These are phyloP conservation scores for Lepidonotus clava DNA, from an alignment of 2,888 invertebrate species.

Conservation along the genomic window DNA sequence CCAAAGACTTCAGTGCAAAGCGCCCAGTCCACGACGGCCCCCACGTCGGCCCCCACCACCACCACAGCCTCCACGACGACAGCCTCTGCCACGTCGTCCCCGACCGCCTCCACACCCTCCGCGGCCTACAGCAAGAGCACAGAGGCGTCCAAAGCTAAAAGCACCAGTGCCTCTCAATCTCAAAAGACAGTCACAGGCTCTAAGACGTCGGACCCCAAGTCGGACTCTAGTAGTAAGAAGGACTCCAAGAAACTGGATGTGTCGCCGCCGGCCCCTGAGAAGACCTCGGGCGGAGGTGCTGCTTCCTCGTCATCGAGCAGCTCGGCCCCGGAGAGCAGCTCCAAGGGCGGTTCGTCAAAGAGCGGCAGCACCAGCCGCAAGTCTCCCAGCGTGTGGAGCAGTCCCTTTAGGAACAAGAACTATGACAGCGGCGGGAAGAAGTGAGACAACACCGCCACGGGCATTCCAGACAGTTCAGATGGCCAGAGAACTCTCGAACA, in stretches of 20 bases:
- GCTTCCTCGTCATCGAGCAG: not conserved
- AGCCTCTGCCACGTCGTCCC: not conserved
- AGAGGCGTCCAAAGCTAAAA: not conserved
- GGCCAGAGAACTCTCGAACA: no score
- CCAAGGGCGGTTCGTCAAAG: not conserved
- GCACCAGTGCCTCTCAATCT: not conserved
- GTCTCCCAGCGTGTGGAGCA: conserved; percentile 36
- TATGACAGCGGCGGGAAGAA: not conserved
- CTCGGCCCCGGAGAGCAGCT: not conserved
- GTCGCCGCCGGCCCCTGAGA: not conserved
- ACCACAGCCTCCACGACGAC: not conserved
- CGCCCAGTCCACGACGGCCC: not conserved
- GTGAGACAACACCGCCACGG: no score
- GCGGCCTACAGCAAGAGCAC: not conserved
- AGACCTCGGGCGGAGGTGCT: not conserved
- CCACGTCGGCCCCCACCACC: not conserved
- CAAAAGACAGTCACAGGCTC: not conserved
- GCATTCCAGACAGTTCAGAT: no score
- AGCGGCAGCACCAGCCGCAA: conserved; percentile 19
- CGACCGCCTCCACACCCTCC: not conserved
- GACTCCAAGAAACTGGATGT: not conserved
- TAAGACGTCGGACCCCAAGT: not conserved
- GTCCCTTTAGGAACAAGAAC: conserved; percentile 24
- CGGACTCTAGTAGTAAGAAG: conserved; percentile 33
- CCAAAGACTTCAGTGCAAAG: not conserved